phyloP scores from a whole-genome alignment of 2,888 invertebrate genomes.

The Furcula furcula region DNA sequence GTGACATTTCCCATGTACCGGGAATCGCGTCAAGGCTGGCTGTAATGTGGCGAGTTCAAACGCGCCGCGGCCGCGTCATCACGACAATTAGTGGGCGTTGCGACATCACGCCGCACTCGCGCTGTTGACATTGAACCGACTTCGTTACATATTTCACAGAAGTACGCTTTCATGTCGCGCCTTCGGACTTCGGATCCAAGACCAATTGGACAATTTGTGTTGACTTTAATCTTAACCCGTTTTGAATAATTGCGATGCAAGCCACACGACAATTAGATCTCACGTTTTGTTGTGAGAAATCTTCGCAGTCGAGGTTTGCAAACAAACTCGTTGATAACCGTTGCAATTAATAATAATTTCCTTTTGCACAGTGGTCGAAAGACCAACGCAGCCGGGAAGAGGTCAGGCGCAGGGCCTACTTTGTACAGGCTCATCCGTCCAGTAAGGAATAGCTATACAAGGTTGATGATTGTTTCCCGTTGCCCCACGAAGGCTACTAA shows the following conservation, averaged over 20 bases:
- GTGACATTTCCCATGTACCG: constrained; percentile 36
- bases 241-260: constrained; percentile 11
- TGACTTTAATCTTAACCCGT: constrained; percentile 40
- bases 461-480: too few species aligned
- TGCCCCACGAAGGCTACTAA: too few species aligned
- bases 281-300: too few species aligned
- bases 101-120: constrained; percentile 37
- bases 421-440: too few species aligned
- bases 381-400: too few species aligned
- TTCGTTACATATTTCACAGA: constrained; percentile 74
- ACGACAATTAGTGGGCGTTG: constrained; percentile 68
- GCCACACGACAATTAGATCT: too few species aligned
- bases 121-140: constrained; percentile 78
- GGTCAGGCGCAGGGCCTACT: too few species aligned
- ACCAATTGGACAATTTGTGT: constrained; percentile 46
- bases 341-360: too few species aligned
- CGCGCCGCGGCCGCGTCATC: constrained; percentile 60
- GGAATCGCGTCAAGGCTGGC: constrained; percentile 69
- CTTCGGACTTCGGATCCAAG: constrained; percentile 36
- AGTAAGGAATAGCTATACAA: too few species aligned
- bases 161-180: constrained; percentile 59
- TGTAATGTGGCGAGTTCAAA: constrained; percentile 66
- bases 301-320: too few species aligned
- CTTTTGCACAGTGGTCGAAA: too few species aligned
- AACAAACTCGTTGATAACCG: too few species aligned